Conservation (phyloP, 2,888 invertebrate species). For the Mesochorus sp. region DNA sequence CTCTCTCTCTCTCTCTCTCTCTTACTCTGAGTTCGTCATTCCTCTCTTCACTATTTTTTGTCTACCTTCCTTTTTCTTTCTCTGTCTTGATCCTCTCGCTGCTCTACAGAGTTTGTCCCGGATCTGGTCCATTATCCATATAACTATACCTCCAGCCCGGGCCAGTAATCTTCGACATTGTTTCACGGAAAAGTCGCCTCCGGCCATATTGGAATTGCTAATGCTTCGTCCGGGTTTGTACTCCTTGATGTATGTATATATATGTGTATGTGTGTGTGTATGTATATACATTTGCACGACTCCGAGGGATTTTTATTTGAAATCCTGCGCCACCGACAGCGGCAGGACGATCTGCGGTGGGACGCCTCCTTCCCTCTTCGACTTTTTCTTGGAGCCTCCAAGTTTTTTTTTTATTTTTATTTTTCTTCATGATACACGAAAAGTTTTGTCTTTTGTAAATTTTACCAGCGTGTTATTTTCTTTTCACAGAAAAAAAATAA, state of each 20-base stretch:
- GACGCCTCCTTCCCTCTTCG: constrained; percentile 12
- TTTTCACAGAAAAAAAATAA: constrained; percentile 26
- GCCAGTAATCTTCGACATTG: constrained; percentile 64
- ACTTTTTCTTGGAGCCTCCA: no score
- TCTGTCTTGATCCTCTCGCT: constrained; percentile 50
- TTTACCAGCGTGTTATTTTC: constrained; percentile 28
- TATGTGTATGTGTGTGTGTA: constrained; percentile 10
- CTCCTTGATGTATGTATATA: neutral
- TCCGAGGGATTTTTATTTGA: constrained; percentile 47
- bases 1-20: constrained; percentile 21
- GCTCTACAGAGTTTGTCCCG: constrained; percentile 52
- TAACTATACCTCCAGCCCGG: constrained; percentile 44
- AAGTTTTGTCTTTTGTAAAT: constrained; percentile 33
- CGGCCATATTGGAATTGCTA: constrained; percentile 78
- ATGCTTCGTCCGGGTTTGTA: constrained; percentile 65
- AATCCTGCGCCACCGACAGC: constrained; percentile 42
- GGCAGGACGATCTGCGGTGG: constrained; percentile 20
- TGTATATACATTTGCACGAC: constrained; percentile 20
- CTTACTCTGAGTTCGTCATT: neutral
- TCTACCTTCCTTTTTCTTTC: neutral
- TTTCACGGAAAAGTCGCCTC: constrained; percentile 72
- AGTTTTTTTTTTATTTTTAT: constrained; percentile 32
- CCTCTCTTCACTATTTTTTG: constrained; percentile 31
- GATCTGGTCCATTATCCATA: constrained; percentile 37
- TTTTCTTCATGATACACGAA: constrained; percentile 47